Base-by-base conservation (phyloP, 2,113 vertebrate genomes). In the Centropus unirufus region DNA sequence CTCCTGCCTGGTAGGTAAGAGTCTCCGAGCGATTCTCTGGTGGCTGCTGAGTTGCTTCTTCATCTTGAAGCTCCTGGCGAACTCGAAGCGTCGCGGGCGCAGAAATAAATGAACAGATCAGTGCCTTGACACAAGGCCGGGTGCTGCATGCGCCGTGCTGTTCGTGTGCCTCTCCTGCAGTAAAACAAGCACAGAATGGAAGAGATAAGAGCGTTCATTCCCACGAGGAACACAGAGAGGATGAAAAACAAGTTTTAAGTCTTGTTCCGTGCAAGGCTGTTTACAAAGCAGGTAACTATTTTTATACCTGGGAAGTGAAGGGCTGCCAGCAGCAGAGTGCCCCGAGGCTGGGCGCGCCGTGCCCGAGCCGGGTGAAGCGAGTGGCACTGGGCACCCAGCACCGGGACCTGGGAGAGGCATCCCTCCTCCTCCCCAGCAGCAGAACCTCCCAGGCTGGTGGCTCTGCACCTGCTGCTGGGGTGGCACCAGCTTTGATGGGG, bases 301-400 rank as follows among this genome's bases (percentile, higher is more conserved):
- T 97, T 89, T 95, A 96, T 85, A 90, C 58, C 68, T 44, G 68
- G 87, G 74, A 89, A 55, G 27, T 21, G 77, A 93, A 94, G 85
- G 63, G 69, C 85, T 92, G 69, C 68, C 27, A 11, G 86, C 73
- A 83, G 82, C 87, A 80, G 69, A 77, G 80, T 55, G 80, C 87
- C 69, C 21, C 21, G 21, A 21, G 47, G 47, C 47, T 49, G 47
- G 47, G 47, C 10, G 47, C 47, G 22, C 23, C 47, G 47, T 23
- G 47, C 23, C 23, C 21, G 47, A 21, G 75, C 12, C 82, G 58
- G 83, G 59, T 21, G 91, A 94, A 89, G 20, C 6, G 49, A 92
- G 83, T 19, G 2, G 58, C 40, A 44, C 36, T 19, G 6, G 23
- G 57, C 42, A 39, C 69, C 87, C 4, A 0, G 34, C n/a, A 26